phyloP scores from a whole-genome alignment of 2,113 vertebrate species.

The Rhinopomastus cyanomelas region DNA sequence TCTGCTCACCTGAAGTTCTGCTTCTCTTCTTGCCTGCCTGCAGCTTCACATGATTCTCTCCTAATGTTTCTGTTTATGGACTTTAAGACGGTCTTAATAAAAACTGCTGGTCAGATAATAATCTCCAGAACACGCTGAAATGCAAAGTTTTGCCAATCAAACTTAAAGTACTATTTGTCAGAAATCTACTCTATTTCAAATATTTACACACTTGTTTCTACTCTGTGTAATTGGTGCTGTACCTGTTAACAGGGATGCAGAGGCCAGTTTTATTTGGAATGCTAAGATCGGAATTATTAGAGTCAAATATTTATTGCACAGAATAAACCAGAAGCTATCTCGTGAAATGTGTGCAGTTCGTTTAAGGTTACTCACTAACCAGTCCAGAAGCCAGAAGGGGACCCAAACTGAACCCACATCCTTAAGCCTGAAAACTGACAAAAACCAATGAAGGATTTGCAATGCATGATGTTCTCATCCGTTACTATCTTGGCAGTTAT shows the following conservation, averaged over 20 bases:
- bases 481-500: neutral
- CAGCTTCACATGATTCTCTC: neutral
- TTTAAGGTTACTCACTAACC: neutral
- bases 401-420: neutral
- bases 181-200: neutral
- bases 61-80: neutral
- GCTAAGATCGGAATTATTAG: neutral
- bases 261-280: neutral
- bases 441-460: neutral
- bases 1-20: neutral
- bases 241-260: neutral
- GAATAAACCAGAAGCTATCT: neutral
- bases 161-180: neutral
- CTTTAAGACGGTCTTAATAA: neutral
- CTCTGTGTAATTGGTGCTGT: neutral
- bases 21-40: neutral
- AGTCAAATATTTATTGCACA: neutral
- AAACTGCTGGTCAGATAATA: neutral
- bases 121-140: neutral
- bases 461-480: neutral
- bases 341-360: neutral
- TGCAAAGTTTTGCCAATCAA: neutral
- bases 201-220: slow-evolving; percentile 17
- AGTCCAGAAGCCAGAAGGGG: neutral
- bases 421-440: neutral